Conservation (phyloP, 2,113 vertebrate genomes). For the Vireo altiloquus region DNA sequence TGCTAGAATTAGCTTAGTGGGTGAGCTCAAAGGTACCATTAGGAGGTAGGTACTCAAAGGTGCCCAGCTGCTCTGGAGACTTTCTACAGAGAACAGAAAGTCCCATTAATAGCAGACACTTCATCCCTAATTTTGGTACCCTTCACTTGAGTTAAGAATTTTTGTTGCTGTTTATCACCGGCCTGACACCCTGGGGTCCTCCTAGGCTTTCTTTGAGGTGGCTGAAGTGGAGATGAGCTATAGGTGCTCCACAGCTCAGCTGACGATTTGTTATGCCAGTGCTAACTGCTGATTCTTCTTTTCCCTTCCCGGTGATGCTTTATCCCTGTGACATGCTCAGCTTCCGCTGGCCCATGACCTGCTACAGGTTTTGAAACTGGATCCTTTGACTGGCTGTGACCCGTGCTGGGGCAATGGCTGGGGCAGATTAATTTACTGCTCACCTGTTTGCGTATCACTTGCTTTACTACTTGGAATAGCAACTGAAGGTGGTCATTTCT, state of each 20-base stretch:
- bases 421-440: neutral
- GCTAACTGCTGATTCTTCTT: neutral
- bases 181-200: neutral
- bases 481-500: neutral
- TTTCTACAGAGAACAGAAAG: neutral
- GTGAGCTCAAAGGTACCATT: neutral
- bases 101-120: neutral
- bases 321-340: neutral
- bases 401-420: neutral
- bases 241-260: neutral
- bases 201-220: neutral
- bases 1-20: neutral
- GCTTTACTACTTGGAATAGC: neutral
- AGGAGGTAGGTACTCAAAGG: neutral
- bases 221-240: neutral
- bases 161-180: neutral
- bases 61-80: neutral
- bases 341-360: neutral
- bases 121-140: neutral
- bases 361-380: slow-evolving; percentile 31
- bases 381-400: slow-evolving; percentile 8
- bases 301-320: neutral
- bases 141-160: neutral
- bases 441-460: neutral
- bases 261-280: neutral